Evolutionary conservation across 2,888 invertebrate species (phyloP).

Genomic region (Parochlus steinenii): DNA sequence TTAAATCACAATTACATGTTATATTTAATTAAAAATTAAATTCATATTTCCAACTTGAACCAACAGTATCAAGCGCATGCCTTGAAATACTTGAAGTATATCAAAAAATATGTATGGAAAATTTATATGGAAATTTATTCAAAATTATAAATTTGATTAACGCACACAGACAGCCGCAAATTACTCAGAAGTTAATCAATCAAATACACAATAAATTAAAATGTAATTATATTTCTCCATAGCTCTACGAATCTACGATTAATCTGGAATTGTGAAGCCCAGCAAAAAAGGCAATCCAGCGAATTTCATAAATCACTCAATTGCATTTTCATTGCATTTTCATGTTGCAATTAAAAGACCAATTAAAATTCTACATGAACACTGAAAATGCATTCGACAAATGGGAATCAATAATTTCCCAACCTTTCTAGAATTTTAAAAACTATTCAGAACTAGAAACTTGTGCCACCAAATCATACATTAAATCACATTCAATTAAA

Average conservation of each 20-base stretch:
- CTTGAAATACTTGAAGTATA: no score
- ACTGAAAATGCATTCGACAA: background rate
- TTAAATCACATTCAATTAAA: conserved; percentile 19
- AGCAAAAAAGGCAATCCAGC: no score
- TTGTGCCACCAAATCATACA: conserved; percentile 15
- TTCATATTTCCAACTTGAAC: conserved; percentile 4
- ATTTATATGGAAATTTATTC: no score
- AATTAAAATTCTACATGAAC: conserved; percentile 4
- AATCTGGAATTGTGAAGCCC: no score
- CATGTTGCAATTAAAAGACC: background rate
- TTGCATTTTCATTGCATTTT: no score
- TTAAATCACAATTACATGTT: conserved; percentile 12
- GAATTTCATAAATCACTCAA: no score
- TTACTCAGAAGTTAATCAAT: conserved; percentile 1
- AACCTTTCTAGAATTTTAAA: no score
- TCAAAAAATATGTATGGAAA: no score
- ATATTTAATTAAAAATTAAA: conserved; percentile 11
- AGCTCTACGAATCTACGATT: no score
- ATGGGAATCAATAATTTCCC: background rate
- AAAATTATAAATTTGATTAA: no score
- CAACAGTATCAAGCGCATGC: conserved; percentile 1
- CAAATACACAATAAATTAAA: conserved; percentile 8
- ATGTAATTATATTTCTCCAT: conserved; percentile 9
- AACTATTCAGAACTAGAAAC: no score
- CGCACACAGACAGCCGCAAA: no score